A percentile compares a stretch with the other conserved stretches of the same genome.
phyloP scores from a whole-genome alignment of 2,113 vertebrate species.

The Tichodroma muraria region DNA sequence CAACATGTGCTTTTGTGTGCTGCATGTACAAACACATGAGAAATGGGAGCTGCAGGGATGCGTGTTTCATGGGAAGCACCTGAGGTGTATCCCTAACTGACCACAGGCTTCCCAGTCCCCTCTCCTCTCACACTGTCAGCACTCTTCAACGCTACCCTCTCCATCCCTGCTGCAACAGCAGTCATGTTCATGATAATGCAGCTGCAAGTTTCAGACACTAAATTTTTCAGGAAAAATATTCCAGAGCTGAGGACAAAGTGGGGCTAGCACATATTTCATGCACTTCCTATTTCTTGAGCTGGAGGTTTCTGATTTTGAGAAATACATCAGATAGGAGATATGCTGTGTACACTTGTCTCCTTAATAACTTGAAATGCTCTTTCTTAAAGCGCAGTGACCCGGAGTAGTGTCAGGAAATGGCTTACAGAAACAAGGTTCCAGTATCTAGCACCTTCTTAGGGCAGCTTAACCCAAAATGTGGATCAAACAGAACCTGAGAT shows the following conservation, averaged over 20 bases:
- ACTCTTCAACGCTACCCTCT: neutral
- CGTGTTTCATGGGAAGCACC: neutral
- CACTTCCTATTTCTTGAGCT: neutral
- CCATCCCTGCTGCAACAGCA: neutral
- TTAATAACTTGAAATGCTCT: neutral
- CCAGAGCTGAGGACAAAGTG: neutral
- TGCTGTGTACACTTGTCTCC: neutral
- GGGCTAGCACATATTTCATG: neutral
- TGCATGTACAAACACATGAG: neutral
- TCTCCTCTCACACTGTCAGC: rapidly evolving
- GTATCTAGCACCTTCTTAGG: neutral
- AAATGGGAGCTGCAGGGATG: neutral
- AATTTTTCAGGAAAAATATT: neutral
- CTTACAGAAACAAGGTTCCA: neutral
- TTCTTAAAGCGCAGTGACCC: neutral
- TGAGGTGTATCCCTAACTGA: rapidly evolving
- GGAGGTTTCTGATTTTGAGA: neutral
- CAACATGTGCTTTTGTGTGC: neutral
- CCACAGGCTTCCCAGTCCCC: neutral
- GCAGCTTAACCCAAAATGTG: neutral
- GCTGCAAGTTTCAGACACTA: neutral
- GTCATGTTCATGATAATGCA: neutral
- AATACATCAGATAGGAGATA: neutral
- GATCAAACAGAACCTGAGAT: neutral
- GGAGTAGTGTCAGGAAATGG: neutral